Percentiles rank a stretch among this genome's conserved stretches.
Conservation (phyloP, 1,140 invertebrate species). For the Globodera rostochiensis region DNA sequence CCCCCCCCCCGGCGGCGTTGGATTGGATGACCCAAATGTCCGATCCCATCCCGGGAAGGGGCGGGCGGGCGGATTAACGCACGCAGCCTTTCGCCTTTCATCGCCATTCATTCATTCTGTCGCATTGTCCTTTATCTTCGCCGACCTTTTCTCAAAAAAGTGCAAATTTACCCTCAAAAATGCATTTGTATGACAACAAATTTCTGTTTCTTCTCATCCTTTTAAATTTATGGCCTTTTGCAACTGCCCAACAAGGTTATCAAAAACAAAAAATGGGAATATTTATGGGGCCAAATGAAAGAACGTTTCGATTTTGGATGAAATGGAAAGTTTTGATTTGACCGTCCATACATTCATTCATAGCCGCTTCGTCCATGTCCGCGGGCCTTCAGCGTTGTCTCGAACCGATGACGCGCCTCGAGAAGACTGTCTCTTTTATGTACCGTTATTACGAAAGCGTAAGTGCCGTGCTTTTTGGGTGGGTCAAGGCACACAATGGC, state of each 20-base stretch:
- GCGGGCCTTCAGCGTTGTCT: conserved; percentile 43
- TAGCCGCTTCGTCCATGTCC: conserved; percentile 24
- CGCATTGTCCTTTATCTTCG: no score
- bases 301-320: background rate
- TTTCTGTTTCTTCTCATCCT: background rate
- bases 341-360: background rate
- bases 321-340: background rate
- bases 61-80: no score
- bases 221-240: no score
- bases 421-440: conserved; percentile 44
- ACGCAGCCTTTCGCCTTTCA: no score
- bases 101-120: no score
- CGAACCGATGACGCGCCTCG: conserved; percentile 48
- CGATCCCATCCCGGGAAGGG: no score
- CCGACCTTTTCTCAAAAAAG: no score
- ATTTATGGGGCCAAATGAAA: background rate
- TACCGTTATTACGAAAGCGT: conserved; percentile 49
- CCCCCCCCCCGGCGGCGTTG: no score
- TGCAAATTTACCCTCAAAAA: background rate
- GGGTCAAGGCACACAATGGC: background rate
- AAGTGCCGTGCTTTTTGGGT: background rate
- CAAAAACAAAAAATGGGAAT: background rate
- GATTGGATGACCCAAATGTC: no score
- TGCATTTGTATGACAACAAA: background rate
- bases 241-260: no score